These are phyloP conservation scores for Erpetoichthys calabaricus DNA, from an alignment of 2,797 vertebrate species.

Conservation along the genomic window DNA sequence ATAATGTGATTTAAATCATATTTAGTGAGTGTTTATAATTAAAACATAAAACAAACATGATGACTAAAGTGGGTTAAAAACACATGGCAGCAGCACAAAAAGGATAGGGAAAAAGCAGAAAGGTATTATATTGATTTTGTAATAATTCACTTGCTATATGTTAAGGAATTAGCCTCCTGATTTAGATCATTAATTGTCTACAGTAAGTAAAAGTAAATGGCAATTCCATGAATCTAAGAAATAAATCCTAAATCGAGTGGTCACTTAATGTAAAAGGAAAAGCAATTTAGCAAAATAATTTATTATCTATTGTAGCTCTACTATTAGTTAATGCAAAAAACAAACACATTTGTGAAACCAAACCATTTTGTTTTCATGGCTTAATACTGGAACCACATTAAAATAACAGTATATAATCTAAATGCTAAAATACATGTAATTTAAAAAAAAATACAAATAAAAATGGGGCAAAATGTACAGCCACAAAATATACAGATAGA, in stretches of 20 bases:
- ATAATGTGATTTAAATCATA: no score
- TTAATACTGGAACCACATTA: no score
- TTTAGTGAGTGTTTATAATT: background rate
- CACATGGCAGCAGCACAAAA: conserved; percentile 23
- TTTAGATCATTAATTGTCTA: conserved; percentile 41
- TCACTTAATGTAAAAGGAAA: conserved; percentile 29
- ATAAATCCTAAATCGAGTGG: conserved; percentile 35
- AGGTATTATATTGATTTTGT: conserved; percentile 35
- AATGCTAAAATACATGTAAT: no score
- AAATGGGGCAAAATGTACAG: no score
- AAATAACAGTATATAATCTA: no score
- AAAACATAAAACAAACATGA: conserved; percentile 29
- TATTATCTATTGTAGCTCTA: background rate
- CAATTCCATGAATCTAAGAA: conserved; percentile 33
- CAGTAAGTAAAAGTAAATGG: conserved; percentile 37
- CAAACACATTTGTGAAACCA: no score
- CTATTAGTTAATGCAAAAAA: no score
- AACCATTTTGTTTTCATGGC: no score
- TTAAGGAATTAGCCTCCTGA: conserved; percentile 21
- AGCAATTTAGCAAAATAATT: conserved; percentile 26
- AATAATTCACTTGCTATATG: conserved; percentile 31
- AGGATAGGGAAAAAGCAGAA: conserved; percentile 18
- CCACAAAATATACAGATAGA: no score
- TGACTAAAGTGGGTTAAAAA: conserved; percentile 1
- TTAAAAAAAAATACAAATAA: no score